These are phyloP conservation scores for Umimayanthus chanpuru DNA, from an alignment of 92 coral and sea anemone genomes.

Conservation along the genomic window DNA sequence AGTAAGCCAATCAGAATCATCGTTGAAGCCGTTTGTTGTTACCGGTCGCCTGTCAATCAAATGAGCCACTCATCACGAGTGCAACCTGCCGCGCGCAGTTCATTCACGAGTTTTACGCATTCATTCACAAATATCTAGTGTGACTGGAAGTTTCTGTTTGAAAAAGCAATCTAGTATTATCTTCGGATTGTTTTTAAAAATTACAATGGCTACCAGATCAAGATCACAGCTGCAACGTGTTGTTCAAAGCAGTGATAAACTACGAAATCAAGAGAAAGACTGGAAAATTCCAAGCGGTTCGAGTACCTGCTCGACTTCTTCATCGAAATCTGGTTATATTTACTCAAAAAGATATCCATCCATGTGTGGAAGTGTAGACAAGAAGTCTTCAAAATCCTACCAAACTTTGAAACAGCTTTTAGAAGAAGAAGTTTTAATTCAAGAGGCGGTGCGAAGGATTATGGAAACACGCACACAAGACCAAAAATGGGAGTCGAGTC, in stretches of 20 bases:
- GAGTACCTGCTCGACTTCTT: slow-evolving; percentile 44
- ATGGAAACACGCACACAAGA: slow-evolving; percentile 63
- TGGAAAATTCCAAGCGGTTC: slow-evolving; percentile 46
- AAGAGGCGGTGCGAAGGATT: slow-evolving; percentile 73
- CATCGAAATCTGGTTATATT: slow-evolving; percentile 46
- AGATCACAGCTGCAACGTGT: slow-evolving; percentile 27
- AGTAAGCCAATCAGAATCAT: slow-evolving; percentile 30
- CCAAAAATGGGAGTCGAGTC: slow-evolving; percentile 36
- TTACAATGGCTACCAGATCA: slow-evolving; percentile 35
- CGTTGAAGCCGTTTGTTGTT: background rate
- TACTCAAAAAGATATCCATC: slow-evolving; percentile 65
- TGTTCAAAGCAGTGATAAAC: slow-evolving; percentile 24
- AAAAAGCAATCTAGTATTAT: background rate
- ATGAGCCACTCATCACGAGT: too few relatives aligned
- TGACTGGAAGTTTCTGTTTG: slow-evolving; percentile 19
- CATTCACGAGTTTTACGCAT: slow-evolving; percentile 36
- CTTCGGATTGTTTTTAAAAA: background rate
- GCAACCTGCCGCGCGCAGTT: background rate
- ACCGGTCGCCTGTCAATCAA: background rate
- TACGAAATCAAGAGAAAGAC: slow-evolving; percentile 41
- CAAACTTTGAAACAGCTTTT: slow-evolving; percentile 67
- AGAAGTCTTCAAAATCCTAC: slow-evolving; percentile 61
- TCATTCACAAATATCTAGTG: slow-evolving; percentile 4
- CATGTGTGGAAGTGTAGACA: slow-evolving; percentile 65
- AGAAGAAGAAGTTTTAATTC: slow-evolving; percentile 69